These are phyloP conservation scores for Lithophane socia DNA, from an alignment of 2,888 invertebrate species.

Conservation along the genomic window DNA sequence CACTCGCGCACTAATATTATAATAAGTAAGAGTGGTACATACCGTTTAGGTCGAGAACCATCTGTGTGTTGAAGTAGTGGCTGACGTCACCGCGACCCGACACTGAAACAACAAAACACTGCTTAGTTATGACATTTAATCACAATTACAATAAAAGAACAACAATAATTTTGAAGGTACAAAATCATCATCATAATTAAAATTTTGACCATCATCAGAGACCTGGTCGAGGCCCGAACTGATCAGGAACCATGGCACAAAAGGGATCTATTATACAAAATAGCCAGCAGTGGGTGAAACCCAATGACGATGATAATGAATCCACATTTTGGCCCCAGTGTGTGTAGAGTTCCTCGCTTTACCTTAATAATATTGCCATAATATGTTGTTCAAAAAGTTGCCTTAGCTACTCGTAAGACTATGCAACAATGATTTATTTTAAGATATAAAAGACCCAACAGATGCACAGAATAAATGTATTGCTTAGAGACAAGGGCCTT, in stretches of 20 bases:
- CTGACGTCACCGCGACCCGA: constrained; percentile 88
- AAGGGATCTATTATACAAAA: no score
- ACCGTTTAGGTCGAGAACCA: constrained; percentile 89
- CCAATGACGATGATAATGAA: no score
- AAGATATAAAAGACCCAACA: neutral
- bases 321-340: neutral
- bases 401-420: neutral
- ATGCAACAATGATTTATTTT: neutral
- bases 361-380: neutral
- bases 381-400: neutral
- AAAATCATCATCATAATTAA: neutral
- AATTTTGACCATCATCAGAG: neutral
- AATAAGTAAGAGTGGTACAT: constrained; percentile 72
- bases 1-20: constrained; percentile 70
- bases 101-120: constrained; percentile 82
- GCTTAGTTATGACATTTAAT: constrained; percentile 11
- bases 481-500: neutral
- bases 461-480: neutral
- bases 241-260: no score
- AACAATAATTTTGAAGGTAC: neutral
- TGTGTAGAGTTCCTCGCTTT: neutral
- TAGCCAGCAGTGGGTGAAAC: no score
- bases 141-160: neutral
- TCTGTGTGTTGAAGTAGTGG: constrained; percentile 88
- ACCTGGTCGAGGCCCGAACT: neutral